Percentiles rank a stretch among this genome's conserved stretches.
These are phyloP conservation scores for Drosophila tropicalis DNA, from an alignment of 1,140 invertebrate genomes.

Conservation along the genomic window DNA sequence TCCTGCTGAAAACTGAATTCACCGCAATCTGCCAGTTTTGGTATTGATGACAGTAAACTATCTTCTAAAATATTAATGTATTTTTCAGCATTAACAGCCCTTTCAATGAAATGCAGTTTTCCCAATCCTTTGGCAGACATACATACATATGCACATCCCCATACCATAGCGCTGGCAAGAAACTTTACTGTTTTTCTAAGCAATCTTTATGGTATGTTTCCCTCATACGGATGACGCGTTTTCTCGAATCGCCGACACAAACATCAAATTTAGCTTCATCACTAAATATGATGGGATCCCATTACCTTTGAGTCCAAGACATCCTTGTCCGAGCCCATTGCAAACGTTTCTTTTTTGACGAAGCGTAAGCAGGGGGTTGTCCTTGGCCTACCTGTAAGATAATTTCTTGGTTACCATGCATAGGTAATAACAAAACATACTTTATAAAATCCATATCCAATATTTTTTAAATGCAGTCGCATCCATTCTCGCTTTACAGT, in stretches of 20 bases:
- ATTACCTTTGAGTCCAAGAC: neutral
- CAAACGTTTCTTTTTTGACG: neutral
- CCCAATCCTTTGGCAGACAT: no score
- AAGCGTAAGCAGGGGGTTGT: no score
- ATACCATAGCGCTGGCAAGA: no score
- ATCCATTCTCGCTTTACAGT: neutral
- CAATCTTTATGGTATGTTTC: no score
- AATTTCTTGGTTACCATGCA: no score
- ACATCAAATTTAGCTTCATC: constrained; percentile 30
- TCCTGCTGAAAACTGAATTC: neutral
- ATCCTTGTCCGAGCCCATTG: constrained; percentile 12
- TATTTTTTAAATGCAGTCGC: neutral
- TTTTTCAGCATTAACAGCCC: no score
- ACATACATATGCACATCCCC: no score
- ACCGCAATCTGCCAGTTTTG: neutral
- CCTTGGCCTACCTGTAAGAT: no score
- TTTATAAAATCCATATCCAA: neutral
- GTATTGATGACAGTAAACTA: neutral
- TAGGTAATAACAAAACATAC: neutral
- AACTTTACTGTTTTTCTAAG: no score
- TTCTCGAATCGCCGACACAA: constrained; percentile 14
- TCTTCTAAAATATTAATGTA: neutral
- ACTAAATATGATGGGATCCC: constrained; percentile 33
- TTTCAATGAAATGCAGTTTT: no score
- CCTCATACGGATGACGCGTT: constrained; percentile 8